Conservation (phyloP, 2,113 vertebrate species). For the Dermatemys mawii region DNA sequence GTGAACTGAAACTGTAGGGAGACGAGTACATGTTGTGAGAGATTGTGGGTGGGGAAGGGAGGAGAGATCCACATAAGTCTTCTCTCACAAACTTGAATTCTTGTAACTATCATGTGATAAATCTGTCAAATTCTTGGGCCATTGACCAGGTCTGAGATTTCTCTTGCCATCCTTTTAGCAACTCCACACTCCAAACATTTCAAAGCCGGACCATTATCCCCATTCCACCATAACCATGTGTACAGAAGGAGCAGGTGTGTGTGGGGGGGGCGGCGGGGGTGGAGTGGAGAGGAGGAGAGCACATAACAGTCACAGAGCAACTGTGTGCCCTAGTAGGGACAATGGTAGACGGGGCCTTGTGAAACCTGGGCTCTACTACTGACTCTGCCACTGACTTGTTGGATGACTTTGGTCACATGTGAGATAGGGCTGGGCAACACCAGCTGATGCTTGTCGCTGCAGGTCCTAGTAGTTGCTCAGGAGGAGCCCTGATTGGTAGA, state of each 20-base stretch:
- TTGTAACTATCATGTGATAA: not conserved
- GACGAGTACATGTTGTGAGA: not conserved
- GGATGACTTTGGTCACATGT: no score
- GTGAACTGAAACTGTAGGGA: no score
- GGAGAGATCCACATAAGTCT: no score
- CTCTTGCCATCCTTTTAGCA: not conserved
- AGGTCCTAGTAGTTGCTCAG: no score
- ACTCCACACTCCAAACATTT: not conserved
- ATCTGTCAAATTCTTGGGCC: not conserved
- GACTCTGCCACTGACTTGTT: no score
- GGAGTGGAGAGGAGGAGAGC: no score
- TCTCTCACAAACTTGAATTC: not conserved
- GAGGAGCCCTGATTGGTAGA: no score
- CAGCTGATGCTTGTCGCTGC: no score
- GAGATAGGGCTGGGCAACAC: no score
- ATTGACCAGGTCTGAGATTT: not conserved
- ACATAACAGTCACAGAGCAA: not conserved
- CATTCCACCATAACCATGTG: not conserved
- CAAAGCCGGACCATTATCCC: not conserved
- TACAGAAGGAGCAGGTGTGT: not conserved
- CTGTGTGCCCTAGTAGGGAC: not conserved
- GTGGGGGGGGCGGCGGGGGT: no score
- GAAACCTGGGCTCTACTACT: no score
- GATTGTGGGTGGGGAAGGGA: not conserved
- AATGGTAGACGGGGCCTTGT: no score